Conservation (phyloP, 2,888 invertebrate species). For the Epistrophe eligans region DNA sequence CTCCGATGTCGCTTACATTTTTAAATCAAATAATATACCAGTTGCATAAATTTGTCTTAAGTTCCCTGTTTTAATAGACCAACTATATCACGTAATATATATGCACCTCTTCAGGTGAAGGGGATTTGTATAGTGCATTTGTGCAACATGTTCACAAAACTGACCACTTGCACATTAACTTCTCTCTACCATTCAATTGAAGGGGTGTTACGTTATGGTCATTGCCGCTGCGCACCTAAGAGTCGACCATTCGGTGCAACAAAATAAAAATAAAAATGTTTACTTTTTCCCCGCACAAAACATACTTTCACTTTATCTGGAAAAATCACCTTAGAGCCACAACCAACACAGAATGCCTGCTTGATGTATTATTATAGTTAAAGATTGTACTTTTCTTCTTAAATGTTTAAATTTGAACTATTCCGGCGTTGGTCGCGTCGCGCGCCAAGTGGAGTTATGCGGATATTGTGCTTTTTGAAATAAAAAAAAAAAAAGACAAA, state of each 20-base stretch:
- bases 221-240: slow-evolving; percentile 4
- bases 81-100: slow-evolving; percentile 32
- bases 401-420: slow-evolving; percentile 16
- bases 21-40: slow-evolving; percentile 6
- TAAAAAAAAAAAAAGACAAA: neutral
- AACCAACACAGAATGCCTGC: neutral
- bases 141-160: slow-evolving; percentile 25
- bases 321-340: slow-evolving; percentile 2
- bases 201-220: slow-evolving; percentile 28
- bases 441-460: neutral
- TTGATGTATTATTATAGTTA: slow-evolving; percentile 34
- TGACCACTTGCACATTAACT: slow-evolving; percentile 12
- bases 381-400: slow-evolving; percentile 25
- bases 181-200: neutral
- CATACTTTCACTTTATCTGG: slow-evolving; percentile 30
- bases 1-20: neutral
- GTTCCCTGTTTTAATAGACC: slow-evolving; percentile 27
- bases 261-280: slow-evolving; percentile 18
- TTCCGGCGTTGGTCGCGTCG: too few species aligned
- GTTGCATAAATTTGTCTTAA: slow-evolving; percentile 10
- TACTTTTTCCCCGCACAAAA: slow-evolving; percentile 1
- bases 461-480: slow-evolving; percentile 2
- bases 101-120: neutral
- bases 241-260: neutral
- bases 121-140: slow-evolving; percentile 6